phyloP scores from a whole-genome alignment of 2,797 vertebrate genomes.

The Channallabes apus region DNA sequence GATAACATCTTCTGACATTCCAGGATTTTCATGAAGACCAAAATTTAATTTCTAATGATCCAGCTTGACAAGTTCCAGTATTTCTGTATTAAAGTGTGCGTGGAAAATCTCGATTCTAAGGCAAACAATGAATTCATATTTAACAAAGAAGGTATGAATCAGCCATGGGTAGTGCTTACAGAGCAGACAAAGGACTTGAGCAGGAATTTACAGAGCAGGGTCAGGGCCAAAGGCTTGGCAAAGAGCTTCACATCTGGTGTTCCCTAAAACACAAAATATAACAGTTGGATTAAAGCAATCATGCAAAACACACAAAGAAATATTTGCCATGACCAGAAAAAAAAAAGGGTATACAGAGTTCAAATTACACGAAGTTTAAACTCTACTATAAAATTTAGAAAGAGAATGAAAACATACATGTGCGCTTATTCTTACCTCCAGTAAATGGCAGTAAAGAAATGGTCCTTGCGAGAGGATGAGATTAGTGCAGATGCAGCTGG shows the following conservation, averaged over 20 bases:
- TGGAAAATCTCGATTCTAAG: neutral
- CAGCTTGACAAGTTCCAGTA: neutral
- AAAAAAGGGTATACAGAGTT: neutral
- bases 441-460: constrained; percentile 95
- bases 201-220: constrained; percentile 89
- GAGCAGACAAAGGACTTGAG: constrained; percentile 91
- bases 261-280: constrained; percentile 72
- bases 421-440: constrained; percentile 79
- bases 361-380: neutral
- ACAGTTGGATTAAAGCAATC: neutral
- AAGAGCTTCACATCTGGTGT: constrained; percentile 92
- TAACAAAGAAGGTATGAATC: neutral
- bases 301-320: neutral
- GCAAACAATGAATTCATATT: too few species aligned
- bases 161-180: constrained; percentile 73
- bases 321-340: neutral
- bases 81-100: neutral
- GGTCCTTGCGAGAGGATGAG: constrained; percentile 95
- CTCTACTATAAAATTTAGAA: neutral
- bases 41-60: neutral
- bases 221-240: constrained; percentile 88
- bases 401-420: neutral
- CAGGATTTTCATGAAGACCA: neutral
- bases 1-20: neutral
- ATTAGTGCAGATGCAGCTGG: constrained; percentile 96